Evolutionary conservation across 2,113 vertebrate species (phyloP).

Genomic region (Alligator sinensis): DNA sequence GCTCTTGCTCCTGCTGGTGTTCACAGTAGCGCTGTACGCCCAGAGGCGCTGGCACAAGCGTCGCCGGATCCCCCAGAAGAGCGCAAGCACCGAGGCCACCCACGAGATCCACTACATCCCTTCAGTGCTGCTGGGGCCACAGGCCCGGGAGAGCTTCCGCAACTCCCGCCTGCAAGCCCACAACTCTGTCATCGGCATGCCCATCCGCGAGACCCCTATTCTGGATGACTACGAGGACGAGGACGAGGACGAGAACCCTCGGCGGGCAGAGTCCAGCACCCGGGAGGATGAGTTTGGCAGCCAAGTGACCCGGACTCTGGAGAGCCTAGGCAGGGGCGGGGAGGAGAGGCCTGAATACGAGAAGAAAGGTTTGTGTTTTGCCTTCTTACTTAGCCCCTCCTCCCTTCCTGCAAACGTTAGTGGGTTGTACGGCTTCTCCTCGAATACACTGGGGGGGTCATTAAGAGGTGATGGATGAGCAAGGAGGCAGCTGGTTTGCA

Average conservation of each 20-base stretch:
- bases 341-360: constrained; percentile 87
- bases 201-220: constrained; percentile 97
- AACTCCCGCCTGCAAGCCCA: constrained; percentile 88
- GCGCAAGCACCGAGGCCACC: constrained; percentile 96
- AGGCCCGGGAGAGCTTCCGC: constrained; percentile 91
- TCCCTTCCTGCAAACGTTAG: background rate
- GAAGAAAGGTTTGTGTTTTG: constrained; percentile 85
- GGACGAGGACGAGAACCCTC: constrained; percentile 87
- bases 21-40: constrained; percentile 93
- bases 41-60: constrained; percentile 96
- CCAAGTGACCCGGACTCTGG: constrained; percentile 79
- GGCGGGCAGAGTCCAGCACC: constrained; percentile 80
- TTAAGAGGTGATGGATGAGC: background rate
- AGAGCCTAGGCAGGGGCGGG: constrained; percentile 83
- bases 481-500: background rate
- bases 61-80: constrained; percentile 93
- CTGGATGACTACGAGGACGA: constrained; percentile 95
- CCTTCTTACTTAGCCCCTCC: background rate
- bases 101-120: constrained; percentile 99
- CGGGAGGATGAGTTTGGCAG: constrained; percentile 87
- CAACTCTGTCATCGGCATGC: constrained; percentile 93
- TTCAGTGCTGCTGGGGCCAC: constrained; percentile 92
- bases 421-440: background rate
- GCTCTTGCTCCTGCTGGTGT: constrained; percentile 92
- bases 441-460: rapidly evolving